A percentile compares a stretch with the other conserved stretches of the same genome.
phyloP scores from a whole-genome alignment of 2,113 vertebrate genomes.

The Climacteris rufus region DNA sequence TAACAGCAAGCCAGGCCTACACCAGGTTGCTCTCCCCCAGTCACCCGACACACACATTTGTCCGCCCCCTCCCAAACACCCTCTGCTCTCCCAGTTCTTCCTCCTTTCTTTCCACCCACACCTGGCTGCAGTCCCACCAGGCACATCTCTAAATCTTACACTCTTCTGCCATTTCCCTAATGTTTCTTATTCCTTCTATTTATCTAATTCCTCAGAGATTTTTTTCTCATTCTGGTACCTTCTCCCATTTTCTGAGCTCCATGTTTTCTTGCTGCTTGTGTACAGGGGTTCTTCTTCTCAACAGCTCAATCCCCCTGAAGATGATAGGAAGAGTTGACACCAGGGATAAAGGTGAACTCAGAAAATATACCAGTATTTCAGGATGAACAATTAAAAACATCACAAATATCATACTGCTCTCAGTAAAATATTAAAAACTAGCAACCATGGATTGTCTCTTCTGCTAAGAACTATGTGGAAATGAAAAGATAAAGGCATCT shows the following conservation, averaged over 20 bases:
- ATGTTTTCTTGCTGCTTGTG: neutral
- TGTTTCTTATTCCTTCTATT: neutral
- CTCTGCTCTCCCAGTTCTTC: neutral
- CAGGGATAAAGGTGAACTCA: neutral
- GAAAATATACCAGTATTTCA: neutral
- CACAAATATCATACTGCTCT: neutral
- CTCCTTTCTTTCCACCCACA: neutral
- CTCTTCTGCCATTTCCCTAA: neutral
- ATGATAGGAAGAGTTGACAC: neutral
- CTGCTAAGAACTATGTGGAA: neutral
- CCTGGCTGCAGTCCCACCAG: neutral
- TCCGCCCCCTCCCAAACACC: neutral
- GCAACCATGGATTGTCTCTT: neutral
- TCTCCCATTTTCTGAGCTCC: neutral
- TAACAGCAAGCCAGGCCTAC: neutral
- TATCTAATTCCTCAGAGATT: neutral
- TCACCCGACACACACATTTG: neutral
- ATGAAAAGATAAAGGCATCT: neutral
- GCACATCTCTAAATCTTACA: neutral
- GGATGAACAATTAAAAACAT: neutral
- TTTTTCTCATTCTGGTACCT: neutral
- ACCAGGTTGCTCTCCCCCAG: neutral
- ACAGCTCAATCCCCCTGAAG: neutral
- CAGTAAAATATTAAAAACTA: neutral
- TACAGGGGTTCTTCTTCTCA: neutral